Evolutionary conservation across 2,888 invertebrate genomes (phyloP).

Genomic region (Brachyptera putata): DNA sequence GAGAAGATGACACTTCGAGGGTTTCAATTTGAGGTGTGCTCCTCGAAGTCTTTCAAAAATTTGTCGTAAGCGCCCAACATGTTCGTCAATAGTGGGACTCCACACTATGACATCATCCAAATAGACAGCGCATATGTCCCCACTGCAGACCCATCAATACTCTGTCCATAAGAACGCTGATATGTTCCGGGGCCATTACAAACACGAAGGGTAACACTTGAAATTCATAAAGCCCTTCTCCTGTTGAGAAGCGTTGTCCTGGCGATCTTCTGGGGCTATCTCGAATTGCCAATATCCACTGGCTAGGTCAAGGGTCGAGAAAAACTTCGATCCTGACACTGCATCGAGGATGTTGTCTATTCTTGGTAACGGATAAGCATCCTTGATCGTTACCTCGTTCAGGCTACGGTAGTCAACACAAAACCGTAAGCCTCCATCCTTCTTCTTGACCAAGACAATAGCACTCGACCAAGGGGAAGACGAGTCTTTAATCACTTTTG

Average conservation of each 20-base stretch:
- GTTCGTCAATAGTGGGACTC: background rate
- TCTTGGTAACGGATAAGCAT: constrained; percentile 5
- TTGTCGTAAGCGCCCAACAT: background rate
- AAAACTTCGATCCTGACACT: background rate
- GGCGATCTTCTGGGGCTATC: background rate
- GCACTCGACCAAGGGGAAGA: background rate
- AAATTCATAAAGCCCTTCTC: background rate
- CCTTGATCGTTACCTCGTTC: background rate
- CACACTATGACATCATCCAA: background rate
- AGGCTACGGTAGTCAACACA: background rate
- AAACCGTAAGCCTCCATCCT: background rate
- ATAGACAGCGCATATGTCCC: background rate
- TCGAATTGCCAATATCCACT: background rate
- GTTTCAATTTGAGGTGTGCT: background rate
- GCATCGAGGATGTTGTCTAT: background rate
- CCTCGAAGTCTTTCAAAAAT: background rate
- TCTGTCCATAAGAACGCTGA: background rate
- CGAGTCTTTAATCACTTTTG: no score
- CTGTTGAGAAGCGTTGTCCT: background rate
- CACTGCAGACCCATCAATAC: background rate
- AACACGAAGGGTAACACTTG: background rate
- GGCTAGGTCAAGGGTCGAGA: background rate
- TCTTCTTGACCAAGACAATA: background rate
- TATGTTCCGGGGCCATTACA: background rate
- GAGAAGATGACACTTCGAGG: background rate